phyloP scores from a whole-genome alignment of 2,888 invertebrate genomes.

The Oxycera nigricornis region DNA sequence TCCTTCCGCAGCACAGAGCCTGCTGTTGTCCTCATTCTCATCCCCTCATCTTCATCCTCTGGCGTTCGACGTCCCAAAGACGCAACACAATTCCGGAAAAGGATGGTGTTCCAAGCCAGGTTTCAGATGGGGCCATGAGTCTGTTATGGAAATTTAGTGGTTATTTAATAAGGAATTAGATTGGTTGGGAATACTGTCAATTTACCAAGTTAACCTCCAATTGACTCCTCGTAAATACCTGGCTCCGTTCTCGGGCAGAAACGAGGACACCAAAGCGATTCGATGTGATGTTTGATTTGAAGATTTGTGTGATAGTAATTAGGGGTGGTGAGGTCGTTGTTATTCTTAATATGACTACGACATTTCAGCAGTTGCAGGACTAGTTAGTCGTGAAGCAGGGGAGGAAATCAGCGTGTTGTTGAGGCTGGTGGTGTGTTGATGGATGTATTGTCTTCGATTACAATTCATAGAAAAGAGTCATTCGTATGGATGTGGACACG shows the following conservation, averaged over 20 bases:
- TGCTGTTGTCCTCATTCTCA: not conserved
- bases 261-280: not conserved
- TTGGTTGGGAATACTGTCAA: conserved; percentile 36
- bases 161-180: conserved; percentile 37
- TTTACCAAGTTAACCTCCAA: conserved; percentile 36
- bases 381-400: no score
- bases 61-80: not conserved
- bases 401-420: no score
- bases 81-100: not conserved
- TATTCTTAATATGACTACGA: no score
- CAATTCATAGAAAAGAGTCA: no score
- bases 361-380: no score
- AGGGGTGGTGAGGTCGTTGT: not conserved
- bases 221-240: conserved; percentile 35
- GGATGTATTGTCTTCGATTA: no score
- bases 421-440: no score
- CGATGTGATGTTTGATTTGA: conserved; percentile 28
- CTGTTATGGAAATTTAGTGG: conserved; percentile 37
- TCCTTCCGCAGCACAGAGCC: not conserved
- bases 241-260: not conserved
- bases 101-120: not conserved
- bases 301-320: conserved; percentile 28
- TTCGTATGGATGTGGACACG: no score
- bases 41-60: not conserved
- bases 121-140: not conserved